Base-by-base conservation (phyloP, 2,888 invertebrate species). In the Caenorhabditis sinica region DNA sequence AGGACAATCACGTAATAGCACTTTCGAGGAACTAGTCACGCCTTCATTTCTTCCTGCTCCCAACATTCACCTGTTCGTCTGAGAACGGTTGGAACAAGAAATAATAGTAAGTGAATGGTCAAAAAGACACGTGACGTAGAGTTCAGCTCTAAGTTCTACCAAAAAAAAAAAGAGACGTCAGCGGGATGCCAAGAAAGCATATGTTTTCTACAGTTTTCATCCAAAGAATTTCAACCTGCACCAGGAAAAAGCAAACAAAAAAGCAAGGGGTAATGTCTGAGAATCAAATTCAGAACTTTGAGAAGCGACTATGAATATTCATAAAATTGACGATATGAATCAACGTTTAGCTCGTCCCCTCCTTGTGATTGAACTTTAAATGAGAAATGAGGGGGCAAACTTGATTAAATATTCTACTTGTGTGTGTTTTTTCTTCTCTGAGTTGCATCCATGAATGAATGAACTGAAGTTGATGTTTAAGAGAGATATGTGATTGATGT, bases 341-440 rank as follows among this genome's bases (percentile, higher is more conserved):
- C 77, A 77, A 77, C 68, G 68, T 60, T 69, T 77, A 60, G 51
- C 33, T 68, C 28, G 13, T 40, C 23, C 1, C 20, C 58, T n/a
- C 68, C 68, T 51, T 77, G 68, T 77, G 69, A 69, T 71, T 51
- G 77, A 77, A 77, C 77, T 77, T 71, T 71, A 60, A 77, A 30
- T 69, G 51, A 51, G 30, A 45, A 68, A 49, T 40, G 40, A 75
- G 66, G 66, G 30, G 74, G 58, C 40, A 45, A 28, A 13, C 40
- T 25, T 40, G 40, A 69, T 69, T 69, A 69, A 36, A 17, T 60
- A 68, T 68, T 69, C 69, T 20, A 36, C 30, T 75, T 75, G 69
- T 77, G 45, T 49, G 45, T 45, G 11, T 63, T 63, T 68, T 61
- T 69, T 69, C 53, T 72, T 25, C 25, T 58, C n/a, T n/a, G n/a